Percentiles rank a stretch among this genome's conserved stretches.
Conservation (phyloP, 2,888 invertebrate species). For the Eumacrocentrus americanus region DNA sequence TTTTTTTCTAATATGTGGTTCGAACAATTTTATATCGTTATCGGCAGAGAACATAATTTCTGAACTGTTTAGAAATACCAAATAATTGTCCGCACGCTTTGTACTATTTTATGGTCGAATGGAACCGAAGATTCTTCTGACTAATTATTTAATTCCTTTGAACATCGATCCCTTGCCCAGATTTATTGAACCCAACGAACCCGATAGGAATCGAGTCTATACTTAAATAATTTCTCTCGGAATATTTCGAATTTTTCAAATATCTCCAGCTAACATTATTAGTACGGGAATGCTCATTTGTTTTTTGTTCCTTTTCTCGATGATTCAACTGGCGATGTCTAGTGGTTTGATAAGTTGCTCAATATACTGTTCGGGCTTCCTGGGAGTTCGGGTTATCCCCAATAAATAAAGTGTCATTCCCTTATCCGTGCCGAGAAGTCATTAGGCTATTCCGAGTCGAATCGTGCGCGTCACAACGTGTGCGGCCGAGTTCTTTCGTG, state of each 20-base stretch:
- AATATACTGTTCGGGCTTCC: not conserved
- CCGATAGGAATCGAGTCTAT: not conserved
- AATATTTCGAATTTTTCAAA: slow-evolving; percentile 4
- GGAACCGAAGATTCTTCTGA: not conserved
- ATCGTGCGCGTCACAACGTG: slow-evolving; percentile 19
- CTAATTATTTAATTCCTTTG: slow-evolving; percentile 9
- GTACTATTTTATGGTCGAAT: not conserved
- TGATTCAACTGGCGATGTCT: not conserved
- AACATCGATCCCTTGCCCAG: not conserved
- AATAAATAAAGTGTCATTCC: slow-evolving; percentile 14
- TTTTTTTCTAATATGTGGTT: too few relatives aligned
- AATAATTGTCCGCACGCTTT: not conserved
- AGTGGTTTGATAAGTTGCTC: slow-evolving; percentile 13
- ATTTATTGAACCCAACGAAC: not conserved
- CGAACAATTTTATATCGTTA: not conserved
- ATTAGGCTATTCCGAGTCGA: slow-evolving; percentile 14
- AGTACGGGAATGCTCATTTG: not conserved
- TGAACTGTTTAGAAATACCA: not conserved
- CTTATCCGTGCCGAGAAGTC: slow-evolving; percentile 14
- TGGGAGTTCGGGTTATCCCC: slow-evolving; percentile 9
- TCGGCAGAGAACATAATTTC: not conserved
- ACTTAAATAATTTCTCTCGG: not conserved
- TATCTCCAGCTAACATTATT: slow-evolving; percentile 13
- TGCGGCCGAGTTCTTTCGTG: slow-evolving; percentile 14
- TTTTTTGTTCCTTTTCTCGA: not conserved